Conservation (phyloP, 37 sponge, comb jelly and placozoan genomes). For the Mnemiopsis leidyi region DNA sequence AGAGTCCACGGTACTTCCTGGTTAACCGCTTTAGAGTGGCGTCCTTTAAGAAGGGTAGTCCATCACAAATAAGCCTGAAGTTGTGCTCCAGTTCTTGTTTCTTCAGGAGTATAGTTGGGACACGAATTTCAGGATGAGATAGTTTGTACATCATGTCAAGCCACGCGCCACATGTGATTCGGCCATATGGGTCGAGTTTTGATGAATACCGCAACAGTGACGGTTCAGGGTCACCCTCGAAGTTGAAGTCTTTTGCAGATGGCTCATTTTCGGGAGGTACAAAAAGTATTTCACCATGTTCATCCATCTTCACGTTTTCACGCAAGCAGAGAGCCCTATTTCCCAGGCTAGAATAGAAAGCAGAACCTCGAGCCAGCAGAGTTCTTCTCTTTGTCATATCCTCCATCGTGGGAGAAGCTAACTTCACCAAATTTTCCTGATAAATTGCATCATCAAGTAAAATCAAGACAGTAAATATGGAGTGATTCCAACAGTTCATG, state of each 20-base stretch:
- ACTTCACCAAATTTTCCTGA: not conserved
- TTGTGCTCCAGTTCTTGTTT: not conserved
- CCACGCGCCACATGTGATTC: not conserved
- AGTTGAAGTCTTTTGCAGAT: not conserved
- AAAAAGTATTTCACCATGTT: not conserved
- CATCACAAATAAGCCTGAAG: not conserved
- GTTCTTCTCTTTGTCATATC: not conserved
- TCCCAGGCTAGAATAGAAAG: not conserved
- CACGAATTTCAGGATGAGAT: not conserved
- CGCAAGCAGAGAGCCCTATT: not conserved
- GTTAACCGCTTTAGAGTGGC: not conserved
- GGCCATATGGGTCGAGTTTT: slow-evolving; percentile 16
- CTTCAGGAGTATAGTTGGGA: not conserved
- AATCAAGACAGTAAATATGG: not conserved
- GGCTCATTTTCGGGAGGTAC: not conserved
- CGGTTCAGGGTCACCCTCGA: not conserved
- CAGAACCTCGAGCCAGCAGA: not conserved
- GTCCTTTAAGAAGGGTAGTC: not conserved
- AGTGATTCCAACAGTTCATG: slow-evolving; percentile 39
- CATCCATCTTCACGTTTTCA: not conserved
- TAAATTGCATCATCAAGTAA: not conserved
- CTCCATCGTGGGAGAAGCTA: not conserved
- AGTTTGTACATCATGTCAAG: not conserved
- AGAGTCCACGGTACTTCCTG: not conserved
- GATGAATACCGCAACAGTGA: not conserved